A percentile compares a stretch with the other conserved stretches of the same genome.
phyloP scores from a whole-genome alignment of 1,140 invertebrate genomes.

The Alviniconcha marisindica region DNA sequence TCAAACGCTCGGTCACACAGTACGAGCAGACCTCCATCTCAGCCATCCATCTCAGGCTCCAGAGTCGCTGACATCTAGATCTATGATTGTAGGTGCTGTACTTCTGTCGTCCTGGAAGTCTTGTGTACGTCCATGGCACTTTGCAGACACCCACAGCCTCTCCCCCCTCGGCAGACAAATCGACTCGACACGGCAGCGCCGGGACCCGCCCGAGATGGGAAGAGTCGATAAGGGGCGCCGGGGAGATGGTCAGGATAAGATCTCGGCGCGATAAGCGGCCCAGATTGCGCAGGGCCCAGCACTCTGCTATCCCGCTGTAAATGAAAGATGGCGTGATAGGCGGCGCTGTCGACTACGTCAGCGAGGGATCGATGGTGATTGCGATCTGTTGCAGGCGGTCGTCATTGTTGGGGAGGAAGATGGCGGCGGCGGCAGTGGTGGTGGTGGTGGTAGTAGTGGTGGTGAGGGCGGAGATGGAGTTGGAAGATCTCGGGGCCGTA shows the following conservation, averaged over 20 bases:
- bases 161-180: conserved; percentile 29
- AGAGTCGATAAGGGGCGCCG: conserved; percentile 34
- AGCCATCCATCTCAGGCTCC: neutral
- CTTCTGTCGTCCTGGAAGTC: neutral
- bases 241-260: conserved; percentile 32
- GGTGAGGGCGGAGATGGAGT: neutral
- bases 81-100: neutral
- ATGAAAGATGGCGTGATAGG: conserved; percentile 39
- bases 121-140: neutral
- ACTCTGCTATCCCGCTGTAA: conserved; percentile 37
- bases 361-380: conserved; percentile 29
- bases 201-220: conserved; percentile 37
- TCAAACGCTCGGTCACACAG: neutral
- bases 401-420: conserved; percentile 19
- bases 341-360: conserved; percentile 36
- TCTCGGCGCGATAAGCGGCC: conserved; percentile 24
- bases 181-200: conserved; percentile 27
- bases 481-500: neutral
- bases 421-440: neutral
- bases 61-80: neutral
- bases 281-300: conserved; percentile 34
- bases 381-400: conserved; percentile 34
- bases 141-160: neutral
- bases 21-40: neutral
- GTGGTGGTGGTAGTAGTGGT: neutral